Percentiles rank a stretch among this genome's conserved stretches.
These are phyloP conservation scores for Teleiodes luculella DNA, from an alignment of 2,888 invertebrate species.

Conservation along the genomic window DNA sequence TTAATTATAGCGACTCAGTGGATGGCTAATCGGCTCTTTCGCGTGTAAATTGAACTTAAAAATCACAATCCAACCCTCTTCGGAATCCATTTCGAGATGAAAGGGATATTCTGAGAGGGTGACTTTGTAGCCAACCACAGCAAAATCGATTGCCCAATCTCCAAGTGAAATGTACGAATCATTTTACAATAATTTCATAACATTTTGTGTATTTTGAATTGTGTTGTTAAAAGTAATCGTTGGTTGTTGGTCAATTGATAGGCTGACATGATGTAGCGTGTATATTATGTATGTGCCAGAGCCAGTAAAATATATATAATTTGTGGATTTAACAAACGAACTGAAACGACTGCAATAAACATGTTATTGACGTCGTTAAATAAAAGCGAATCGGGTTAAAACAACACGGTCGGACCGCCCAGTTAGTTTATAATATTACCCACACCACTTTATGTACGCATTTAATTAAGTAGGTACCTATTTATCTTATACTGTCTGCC, in stretches of 20 bases:
- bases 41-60: conserved; percentile 58
- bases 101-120: conserved; percentile 29
- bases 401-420: conserved; percentile 41
- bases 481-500: background rate
- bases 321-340: conserved; percentile 25
- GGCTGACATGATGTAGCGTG: too few species aligned
- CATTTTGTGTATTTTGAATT: too few species aligned
- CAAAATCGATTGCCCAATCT: conserved; percentile 5
- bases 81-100: conserved; percentile 42
- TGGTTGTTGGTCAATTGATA: too few species aligned
- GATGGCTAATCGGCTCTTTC: conserved; percentile 42
- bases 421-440: conserved; percentile 8
- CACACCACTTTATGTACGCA: background rate
- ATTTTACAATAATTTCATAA: background rate
- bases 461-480: background rate
- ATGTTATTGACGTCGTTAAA: conserved; percentile 30
- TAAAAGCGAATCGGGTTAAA: conserved; percentile 26
- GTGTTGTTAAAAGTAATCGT: too few species aligned
- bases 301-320: conserved; percentile 5
- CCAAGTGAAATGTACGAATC: background rate
- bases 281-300: too few species aligned
- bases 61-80: conserved; percentile 48
- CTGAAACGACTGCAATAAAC: conserved; percentile 31
- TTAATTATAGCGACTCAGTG: background rate
- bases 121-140: conserved; percentile 5